Evolutionary conservation across 2,888 invertebrate species (phyloP), one percentile per base, ranked within the genome.

Genomic region (Chymomyza procnemis): DNA sequence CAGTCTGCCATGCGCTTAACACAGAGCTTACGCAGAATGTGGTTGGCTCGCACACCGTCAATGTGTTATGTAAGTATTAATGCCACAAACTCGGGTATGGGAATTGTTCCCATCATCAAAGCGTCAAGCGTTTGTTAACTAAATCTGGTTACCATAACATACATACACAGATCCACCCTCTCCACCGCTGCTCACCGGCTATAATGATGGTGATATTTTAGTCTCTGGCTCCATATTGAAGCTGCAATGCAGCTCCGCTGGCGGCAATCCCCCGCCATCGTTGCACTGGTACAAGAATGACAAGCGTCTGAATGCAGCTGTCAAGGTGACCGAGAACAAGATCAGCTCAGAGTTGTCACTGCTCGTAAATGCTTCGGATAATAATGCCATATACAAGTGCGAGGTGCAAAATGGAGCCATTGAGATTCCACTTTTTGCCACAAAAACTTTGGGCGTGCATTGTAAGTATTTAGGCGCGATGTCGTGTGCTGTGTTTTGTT

Each of bases 381-480:
- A 90, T 57, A 88, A 89, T 73, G 89, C 90, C 62, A 90, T 89
- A 50, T 90, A 90, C 67, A 90, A 90, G 67, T 90, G 89, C 63
- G 89, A 89, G 47, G 88, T 90, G 0, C 89, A 89, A 60, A 90
- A 87, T 61, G 82, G 89, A 0, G 89, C 89, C 46, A 89, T 88
- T n/a, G 90, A 90, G 4, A 89, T 90, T 34, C 89, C 89, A 0
- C 69, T 90, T 0, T 90, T 90, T 47, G 85, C 88, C 6, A 88
- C 87, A 5, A 90, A 90, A 71, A 90, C 89, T 0, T 65, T 90
- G 14, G 82, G 87, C 21, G 89, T 90, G 4, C 88, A 90, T 66
- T 90, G 89, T 90, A 78, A 90, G 89, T 88, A 12, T 6, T 50
- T 12, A 4, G 2, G 5, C 30, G 12, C 16, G 4, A 26, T 8